Evolutionary conservation across 2,888 invertebrate genomes (phyloP).

Genomic region (Mesorhabditis belari): DNA sequence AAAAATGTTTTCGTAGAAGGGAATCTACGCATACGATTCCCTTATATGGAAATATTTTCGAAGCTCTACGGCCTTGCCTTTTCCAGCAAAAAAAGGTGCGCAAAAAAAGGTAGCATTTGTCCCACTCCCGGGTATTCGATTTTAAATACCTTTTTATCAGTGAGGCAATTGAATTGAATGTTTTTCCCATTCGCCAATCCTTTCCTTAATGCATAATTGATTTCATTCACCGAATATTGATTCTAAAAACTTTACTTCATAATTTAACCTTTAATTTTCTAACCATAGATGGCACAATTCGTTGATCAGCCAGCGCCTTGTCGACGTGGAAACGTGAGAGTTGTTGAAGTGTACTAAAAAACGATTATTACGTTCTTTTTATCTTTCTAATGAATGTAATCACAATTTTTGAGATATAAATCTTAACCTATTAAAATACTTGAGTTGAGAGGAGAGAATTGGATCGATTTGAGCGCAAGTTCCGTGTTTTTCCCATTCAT

Average conservation of each 20-base stretch:
- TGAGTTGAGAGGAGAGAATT: slow-evolving; percentile 15
- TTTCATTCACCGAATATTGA: not conserved
- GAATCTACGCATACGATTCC: no score
- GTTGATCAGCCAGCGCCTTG: not conserved
- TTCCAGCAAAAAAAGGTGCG: no score
- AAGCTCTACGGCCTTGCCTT: no score
- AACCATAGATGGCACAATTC: not conserved
- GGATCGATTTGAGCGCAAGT: slow-evolving; percentile 26
- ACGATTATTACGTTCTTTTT: not conserved
- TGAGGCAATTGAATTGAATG: slow-evolving; percentile 24
- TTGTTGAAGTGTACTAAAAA: not conserved
- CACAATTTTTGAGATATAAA: not conserved
- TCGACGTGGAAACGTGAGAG: not conserved
- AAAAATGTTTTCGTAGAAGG: no score
- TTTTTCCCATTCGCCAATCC: slow-evolving; percentile 7
- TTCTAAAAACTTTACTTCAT: not conserved
- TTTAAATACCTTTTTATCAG: slow-evolving; percentile 19
- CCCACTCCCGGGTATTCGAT: no score
- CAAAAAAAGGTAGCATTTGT: no score
- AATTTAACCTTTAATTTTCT: slow-evolving; percentile 2
- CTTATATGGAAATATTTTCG: no score
- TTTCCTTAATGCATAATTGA: slow-evolving; percentile 4
- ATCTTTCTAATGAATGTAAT: not conserved
- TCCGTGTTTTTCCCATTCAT: slow-evolving; percentile 38
- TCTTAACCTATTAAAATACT: slow-evolving; percentile 24